These are phyloP conservation scores for Eurystomus gularis DNA, from an alignment of 2,113 vertebrate genomes.

Conservation along the genomic window DNA sequence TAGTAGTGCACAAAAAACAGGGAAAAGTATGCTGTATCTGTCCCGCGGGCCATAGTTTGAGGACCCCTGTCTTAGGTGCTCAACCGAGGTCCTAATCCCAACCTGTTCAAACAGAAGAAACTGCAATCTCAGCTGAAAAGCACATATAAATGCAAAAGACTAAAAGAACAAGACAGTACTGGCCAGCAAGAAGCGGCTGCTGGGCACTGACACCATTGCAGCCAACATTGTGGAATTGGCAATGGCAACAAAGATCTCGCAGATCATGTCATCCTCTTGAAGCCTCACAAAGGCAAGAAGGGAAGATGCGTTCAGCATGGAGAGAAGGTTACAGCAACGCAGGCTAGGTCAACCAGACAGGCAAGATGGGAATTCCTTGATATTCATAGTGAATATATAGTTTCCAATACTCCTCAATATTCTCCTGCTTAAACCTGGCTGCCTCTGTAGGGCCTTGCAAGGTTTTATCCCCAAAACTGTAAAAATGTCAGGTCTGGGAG, in stretches of 20 bases:
- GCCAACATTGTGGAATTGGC: neutral
- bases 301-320: neutral
- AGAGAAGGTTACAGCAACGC: neutral
- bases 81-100: neutral
- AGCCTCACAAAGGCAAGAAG: neutral
- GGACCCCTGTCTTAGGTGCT: neutral
- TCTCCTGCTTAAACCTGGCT: neutral
- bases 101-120: neutral
- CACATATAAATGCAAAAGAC: neutral
- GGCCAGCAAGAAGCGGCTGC: neutral
- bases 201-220: neutral
- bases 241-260: neutral
- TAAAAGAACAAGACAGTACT: neutral
- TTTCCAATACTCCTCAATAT: neutral
- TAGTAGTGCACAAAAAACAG: too few relatives aligned
- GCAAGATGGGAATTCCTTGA: neutral
- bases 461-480: neutral
- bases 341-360: neutral
- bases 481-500: neutral
- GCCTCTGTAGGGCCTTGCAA: neutral
- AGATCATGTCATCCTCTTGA: neutral
- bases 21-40: too few relatives aligned
- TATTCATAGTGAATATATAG: neutral
- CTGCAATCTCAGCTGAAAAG: neutral
- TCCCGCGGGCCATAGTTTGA: too few relatives aligned